Conservation (phyloP, 92 coral and sea anemone species). For the Meandrina meandrites region DNA sequence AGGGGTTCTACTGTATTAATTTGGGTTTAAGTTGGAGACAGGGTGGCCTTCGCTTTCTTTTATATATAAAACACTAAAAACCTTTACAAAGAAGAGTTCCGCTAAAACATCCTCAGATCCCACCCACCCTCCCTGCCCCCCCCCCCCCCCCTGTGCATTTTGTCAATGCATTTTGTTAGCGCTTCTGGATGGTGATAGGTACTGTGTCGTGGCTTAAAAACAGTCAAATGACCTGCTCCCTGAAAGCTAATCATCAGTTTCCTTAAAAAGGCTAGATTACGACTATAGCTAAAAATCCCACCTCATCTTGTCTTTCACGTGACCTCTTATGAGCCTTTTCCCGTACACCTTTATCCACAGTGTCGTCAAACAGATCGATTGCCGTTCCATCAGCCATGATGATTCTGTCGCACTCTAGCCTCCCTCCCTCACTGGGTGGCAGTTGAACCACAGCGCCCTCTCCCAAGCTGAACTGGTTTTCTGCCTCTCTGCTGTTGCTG, state of each 20-base stretch:
- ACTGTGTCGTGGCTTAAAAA: too few relatives aligned
- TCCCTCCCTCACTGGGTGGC: constrained; percentile 73
- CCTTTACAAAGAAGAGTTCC: too few relatives aligned
- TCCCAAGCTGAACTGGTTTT: constrained; percentile 34
- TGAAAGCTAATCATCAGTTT: too few relatives aligned
- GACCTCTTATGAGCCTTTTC: constrained; percentile 71
- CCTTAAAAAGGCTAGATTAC: too few relatives aligned
- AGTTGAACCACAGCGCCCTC: constrained; percentile 62
- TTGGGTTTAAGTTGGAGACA: background rate
- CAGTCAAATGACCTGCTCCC: too few relatives aligned
- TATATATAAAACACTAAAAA: background rate
- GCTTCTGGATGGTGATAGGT: too few relatives aligned
- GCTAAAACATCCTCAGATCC: too few relatives aligned
- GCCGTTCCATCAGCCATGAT: constrained; percentile 98
- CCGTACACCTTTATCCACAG: constrained; percentile 58
- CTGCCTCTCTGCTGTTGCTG: constrained; percentile 23
- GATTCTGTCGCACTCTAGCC: constrained; percentile 83
- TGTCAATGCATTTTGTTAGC: too few relatives aligned
- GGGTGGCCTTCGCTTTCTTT: background rate
- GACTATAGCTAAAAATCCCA: too few relatives aligned
- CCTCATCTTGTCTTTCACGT: constrained; percentile 79
- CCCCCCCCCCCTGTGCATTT: too few relatives aligned
- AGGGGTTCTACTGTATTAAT: too few relatives aligned
- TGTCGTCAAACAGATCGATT: constrained; percentile 85
- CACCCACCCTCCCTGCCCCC: too few relatives aligned